Percentiles rank a stretch among this genome's conserved stretches.
Evolutionary conservation across 2,888 invertebrate genomes (phyloP).

Genomic region (Drosophila anceps): DNA sequence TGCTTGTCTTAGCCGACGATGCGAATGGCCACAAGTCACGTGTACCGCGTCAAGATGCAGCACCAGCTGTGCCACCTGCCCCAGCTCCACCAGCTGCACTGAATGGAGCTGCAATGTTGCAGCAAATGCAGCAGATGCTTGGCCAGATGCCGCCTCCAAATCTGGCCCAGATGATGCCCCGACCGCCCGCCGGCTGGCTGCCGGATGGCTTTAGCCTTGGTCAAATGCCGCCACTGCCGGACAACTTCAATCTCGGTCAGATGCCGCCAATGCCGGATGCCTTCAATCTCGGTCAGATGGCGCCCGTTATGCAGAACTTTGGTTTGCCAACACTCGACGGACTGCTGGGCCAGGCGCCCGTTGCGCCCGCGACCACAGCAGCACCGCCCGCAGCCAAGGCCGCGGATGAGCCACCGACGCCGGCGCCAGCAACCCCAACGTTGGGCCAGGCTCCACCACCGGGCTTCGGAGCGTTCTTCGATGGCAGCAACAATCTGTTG

Average conservation of each 20-base stretch:
- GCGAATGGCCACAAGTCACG: conserved; percentile 53
- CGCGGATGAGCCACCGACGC: neutral
- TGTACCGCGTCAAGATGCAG: conserved; percentile 56
- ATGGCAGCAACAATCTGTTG: conserved; percentile 50
- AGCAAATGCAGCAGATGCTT: conserved; percentile 38
- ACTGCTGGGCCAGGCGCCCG: conserved; percentile 51
- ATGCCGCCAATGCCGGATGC: conserved; percentile 17
- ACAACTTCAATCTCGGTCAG: conserved; percentile 34
- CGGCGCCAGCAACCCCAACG: conserved; percentile 10
- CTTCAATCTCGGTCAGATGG: conserved; percentile 34
- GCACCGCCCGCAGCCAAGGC: conserved; percentile 4
- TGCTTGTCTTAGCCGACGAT: conserved; percentile 80
- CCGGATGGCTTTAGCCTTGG: conserved; percentile 31
- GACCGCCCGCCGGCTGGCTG: conserved; percentile 16
- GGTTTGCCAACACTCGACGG: conserved; percentile 7
- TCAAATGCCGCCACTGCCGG: conserved; percentile 38
- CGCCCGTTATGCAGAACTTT: conserved; percentile 23
- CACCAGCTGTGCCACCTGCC: neutral
- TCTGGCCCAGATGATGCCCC: conserved; percentile 29
- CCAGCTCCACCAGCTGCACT: neutral
- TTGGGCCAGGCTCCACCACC: neutral
- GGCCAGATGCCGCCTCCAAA: conserved; percentile 38
- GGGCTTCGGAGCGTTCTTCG: conserved; percentile 30
- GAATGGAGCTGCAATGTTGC: conserved; percentile 15
- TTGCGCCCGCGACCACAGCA: conserved; percentile 4